phyloP scores from a whole-genome alignment of 30 jellyfish, hydroid and myxozoan species.

The Chironex yamaguchii region DNA sequence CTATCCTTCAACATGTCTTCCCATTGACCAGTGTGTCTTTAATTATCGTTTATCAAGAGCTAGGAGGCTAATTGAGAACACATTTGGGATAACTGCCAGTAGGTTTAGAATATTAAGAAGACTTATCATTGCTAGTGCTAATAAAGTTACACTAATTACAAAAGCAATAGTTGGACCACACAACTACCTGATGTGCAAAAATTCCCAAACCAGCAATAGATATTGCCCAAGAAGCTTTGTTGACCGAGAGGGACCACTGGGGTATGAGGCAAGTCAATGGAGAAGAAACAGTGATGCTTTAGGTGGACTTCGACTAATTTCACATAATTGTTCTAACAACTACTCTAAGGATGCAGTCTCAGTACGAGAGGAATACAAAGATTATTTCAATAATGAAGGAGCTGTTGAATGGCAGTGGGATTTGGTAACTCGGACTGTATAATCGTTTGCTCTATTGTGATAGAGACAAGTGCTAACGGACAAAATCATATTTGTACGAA shows the following conservation, averaged over 20 bases:
- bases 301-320: slow-evolving; percentile 24
- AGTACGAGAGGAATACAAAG: slow-evolving; percentile 9
- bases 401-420: slow-evolving; percentile 49
- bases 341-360: slow-evolving; percentile 54
- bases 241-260: slow-evolving; percentile 51
- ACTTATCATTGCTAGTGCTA: slow-evolving; percentile 45
- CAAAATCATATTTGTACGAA: background rate
- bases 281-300: slow-evolving; percentile 4
- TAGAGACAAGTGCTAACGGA: background rate
- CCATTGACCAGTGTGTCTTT: too few species aligned
- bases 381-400: slow-evolving; percentile 32
- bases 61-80: slow-evolving; percentile 40
- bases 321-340: slow-evolving; percentile 41
- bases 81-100: slow-evolving; percentile 59
- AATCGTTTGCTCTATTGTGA: too few species aligned
- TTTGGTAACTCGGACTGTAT: background rate
- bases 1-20: too few species aligned
- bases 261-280: slow-evolving; percentile 58
- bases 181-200: slow-evolving; percentile 23
- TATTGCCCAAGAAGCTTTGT: slow-evolving; percentile 32
- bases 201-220: background rate
- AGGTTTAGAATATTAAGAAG: slow-evolving; percentile 55
- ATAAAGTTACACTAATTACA: slow-evolving; percentile 20
- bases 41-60: slow-evolving; percentile 8
- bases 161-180: slow-evolving; percentile 40